A percentile compares a stretch with the other conserved stretches of the same genome.
These are phyloP conservation scores for Rapana venosa DNA, from an alignment of 2,888 invertebrate species.

Conservation along the genomic window DNA sequence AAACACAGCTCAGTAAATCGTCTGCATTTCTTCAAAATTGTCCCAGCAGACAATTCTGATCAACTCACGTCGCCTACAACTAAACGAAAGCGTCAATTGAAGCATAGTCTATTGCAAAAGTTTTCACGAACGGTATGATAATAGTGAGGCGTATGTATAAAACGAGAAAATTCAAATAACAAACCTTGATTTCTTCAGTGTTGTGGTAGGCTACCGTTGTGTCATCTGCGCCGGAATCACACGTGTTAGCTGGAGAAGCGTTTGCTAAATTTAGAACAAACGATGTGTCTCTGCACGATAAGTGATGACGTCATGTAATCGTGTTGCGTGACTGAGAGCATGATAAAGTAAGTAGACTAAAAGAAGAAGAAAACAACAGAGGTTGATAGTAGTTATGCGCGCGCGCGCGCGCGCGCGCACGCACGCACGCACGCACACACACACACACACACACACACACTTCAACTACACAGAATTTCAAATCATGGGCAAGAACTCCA, in stretches of 20 bases:
- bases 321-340: neutral
- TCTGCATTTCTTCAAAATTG: neutral
- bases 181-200: neutral
- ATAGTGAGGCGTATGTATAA: no score
- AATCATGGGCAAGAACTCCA: no score
- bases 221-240: neutral
- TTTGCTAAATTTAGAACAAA: neutral
- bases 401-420: no score
- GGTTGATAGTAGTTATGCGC: no score
- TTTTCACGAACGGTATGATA: no score
- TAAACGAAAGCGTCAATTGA: neutral
- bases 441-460: no score
- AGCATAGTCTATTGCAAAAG: neutral
- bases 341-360: no score
- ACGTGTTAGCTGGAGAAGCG: conserved; percentile 9
- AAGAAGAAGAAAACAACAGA: no score
- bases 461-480: no score
- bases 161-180: neutral
- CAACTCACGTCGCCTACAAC: neutral
- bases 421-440: no score
- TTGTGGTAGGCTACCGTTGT: neutral
- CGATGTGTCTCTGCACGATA: neutral
- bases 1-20: neutral
- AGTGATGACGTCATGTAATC: neutral
- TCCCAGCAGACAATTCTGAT: neutral